Base-by-base conservation (phyloP, 2,113 vertebrate genomes). In the Sylvietta virens region DNA sequence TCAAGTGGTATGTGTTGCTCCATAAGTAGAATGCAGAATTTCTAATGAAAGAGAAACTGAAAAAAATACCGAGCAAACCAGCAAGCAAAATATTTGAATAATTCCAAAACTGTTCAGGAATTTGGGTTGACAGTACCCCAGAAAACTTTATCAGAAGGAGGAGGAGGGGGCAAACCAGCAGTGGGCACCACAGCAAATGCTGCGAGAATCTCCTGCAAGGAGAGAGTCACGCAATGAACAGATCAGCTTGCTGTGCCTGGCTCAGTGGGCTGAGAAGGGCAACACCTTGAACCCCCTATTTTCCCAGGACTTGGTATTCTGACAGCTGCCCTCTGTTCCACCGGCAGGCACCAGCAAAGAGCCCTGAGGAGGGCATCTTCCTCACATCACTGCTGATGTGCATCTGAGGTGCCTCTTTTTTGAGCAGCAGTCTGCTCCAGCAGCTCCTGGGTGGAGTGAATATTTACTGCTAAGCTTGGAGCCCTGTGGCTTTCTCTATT, bases 161-260 rank as follows among this genome's bases (percentile, higher is more conserved):
- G 2, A 13, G 13, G 7, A 6, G 3, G 4, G 0, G 3, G 7
- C 11, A n/a, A 48, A 30, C 1, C 1, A 61, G 23, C 24, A 2
- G 4, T 31, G 22, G 26, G 10, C 65, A 31, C 42, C 12, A 11
- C 22, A 22, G 3, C 13, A 51, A 71, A 39, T 28, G 24, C 44
- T 62, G 53, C 4, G 14, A 44, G 44, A 31, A 35, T 54, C 35
- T 31, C 33, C 10, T 33, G 44, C 1, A 1, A 62, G 44, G 39
- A 62, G 20, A 31, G 39, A 54, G 30, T 31, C 30, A 2, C 17
- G 48, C 21, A 15, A 4, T 42, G 11, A 15, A 22, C 40, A 28
- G 66, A 50, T 67, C 18, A 45, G 20, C 35, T 54, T 37, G 6
- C 70, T 79, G 82, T 37, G 33, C 23, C 37, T 86, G 86, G 53